Conservation (phyloP, 1,140 invertebrate genomes). For the Streblospio benedicti region DNA sequence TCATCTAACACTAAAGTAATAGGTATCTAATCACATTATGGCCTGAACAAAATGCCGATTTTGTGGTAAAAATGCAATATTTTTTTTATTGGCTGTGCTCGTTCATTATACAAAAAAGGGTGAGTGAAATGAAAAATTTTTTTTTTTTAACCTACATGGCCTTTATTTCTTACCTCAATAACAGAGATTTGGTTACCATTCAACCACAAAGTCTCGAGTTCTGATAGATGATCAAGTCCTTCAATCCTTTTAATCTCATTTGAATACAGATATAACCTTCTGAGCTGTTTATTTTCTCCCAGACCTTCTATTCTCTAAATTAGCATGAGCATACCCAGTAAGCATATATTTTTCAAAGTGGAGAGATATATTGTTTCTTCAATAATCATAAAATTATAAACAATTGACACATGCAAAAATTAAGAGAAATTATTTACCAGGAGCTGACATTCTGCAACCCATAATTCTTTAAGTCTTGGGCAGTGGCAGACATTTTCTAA, state of each 20-base stretch:
- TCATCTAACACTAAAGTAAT: too few relatives aligned
- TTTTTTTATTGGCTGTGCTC: too few relatives aligned
- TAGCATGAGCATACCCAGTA: not conserved
- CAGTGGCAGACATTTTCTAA: constrained; percentile 30
- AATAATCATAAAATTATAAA: not conserved
- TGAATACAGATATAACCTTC: constrained; percentile 37
- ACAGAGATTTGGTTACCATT: constrained; percentile 35
- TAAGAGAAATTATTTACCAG: constrained; percentile 23
- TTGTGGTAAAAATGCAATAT: too few relatives aligned
- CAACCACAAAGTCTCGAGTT: constrained; percentile 37
- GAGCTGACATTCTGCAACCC: constrained; percentile 40
- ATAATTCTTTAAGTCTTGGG: constrained; percentile 34
- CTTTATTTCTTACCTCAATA: constrained; percentile 31
- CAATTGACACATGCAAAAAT: not conserved
- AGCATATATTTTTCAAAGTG: not conserved
- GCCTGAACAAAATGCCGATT: too few relatives aligned
- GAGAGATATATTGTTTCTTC: not conserved
- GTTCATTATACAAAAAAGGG: too few relatives aligned
- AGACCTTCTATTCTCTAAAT: constrained; percentile 39
- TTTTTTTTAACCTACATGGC: not conserved
- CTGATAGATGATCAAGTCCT: constrained; percentile 29
- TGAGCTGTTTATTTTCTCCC: constrained; percentile 23
- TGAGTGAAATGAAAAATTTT: too few relatives aligned
- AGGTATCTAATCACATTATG: too few relatives aligned
- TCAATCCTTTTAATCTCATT: constrained; percentile 39